These are phyloP conservation scores for Eretmochelys imbricata DNA, from an alignment of 2,113 vertebrate genomes.

Conservation along the genomic window DNA sequence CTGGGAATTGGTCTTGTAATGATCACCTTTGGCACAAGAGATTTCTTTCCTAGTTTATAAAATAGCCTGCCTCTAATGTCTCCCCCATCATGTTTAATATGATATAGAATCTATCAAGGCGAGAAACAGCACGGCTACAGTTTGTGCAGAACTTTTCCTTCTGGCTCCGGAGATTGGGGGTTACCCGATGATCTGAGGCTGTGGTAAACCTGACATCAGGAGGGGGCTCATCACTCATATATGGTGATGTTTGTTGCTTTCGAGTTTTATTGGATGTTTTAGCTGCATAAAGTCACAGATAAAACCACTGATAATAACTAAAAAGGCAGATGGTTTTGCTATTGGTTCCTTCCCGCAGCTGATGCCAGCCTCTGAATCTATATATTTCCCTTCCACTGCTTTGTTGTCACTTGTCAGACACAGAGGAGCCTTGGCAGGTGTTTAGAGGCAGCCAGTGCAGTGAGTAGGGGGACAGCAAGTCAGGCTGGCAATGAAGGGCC, in stretches of 20 bases:
- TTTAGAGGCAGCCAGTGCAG: neutral
- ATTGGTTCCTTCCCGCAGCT: no score
- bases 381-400: neutral
- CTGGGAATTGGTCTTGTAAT: neutral
- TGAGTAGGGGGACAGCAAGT: neutral
- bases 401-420: neutral
- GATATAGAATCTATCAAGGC: neutral
- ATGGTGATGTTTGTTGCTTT: no score
- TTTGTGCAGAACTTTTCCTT: neutral
- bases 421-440: neutral
- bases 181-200: neutral
- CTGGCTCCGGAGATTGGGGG: neutral
- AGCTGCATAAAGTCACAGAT: no score
- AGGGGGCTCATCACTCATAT: neutral
- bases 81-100: neutral
- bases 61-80: neutral
- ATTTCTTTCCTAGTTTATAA: neutral
- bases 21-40: neutral
- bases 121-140: neutral
- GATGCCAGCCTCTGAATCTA: neutral
- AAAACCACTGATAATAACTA: no score
- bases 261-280: no score
- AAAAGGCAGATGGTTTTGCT: no score
- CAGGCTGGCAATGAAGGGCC: neutral
- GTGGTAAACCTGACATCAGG: neutral